Percentiles rank a stretch among this genome's conserved stretches.
phyloP scores from a whole-genome alignment of 1,140 invertebrate genomes.

The Lepidurus arcticus region DNA sequence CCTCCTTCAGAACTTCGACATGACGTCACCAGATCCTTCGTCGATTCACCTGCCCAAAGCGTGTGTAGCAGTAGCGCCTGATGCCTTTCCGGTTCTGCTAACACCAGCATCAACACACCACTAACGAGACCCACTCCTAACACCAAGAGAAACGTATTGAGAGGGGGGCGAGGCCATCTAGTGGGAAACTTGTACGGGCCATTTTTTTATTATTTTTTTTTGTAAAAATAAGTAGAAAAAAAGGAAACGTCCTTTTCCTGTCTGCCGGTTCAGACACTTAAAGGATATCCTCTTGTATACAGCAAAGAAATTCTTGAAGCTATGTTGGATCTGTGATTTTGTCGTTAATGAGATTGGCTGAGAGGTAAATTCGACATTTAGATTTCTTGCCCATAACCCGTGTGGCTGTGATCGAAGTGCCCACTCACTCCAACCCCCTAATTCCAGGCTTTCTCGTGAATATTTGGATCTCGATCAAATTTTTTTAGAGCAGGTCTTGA shows the following conservation, averaged over 20 bases:
- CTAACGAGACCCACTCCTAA: neutral
- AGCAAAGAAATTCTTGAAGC: neutral
- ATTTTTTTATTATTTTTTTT: neutral
- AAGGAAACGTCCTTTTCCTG: neutral
- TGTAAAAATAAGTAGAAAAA: neutral
- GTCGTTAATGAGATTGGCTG: neutral
- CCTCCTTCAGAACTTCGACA: constrained; percentile 65
- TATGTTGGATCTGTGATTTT: constrained; percentile 14
- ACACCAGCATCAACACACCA: neutral
- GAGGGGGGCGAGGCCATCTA: neutral
- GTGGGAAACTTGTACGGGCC: neutral
- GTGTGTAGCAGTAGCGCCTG: constrained; percentile 34
- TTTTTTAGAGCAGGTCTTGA: neutral
- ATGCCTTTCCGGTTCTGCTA: constrained; percentile 28
- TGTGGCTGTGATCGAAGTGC: neutral
- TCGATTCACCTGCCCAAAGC: constrained; percentile 32
- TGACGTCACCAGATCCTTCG: constrained; percentile 42
- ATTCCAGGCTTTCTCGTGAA: neutral
- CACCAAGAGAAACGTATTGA: neutral
- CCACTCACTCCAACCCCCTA: neutral
- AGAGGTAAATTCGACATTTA: neutral
- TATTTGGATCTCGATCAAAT: constrained; percentile 1
- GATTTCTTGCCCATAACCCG: neutral
- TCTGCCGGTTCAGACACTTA: neutral
- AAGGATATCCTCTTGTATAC: neutral